These are phyloP conservation scores for Myanophis thanlyinensis DNA, from an alignment of 2,113 vertebrate species.

Conservation along the genomic window DNA sequence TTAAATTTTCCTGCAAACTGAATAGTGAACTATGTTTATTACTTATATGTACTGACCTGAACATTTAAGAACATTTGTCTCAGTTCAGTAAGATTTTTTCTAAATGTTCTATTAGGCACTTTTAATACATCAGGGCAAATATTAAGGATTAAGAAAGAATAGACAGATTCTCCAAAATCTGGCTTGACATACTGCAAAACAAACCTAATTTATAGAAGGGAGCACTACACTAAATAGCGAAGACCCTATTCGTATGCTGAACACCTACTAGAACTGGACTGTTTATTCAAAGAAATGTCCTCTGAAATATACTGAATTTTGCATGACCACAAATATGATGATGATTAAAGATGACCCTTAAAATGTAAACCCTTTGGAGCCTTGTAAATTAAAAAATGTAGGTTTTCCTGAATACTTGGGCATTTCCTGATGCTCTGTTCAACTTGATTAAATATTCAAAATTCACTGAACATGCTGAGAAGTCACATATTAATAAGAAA, in stretches of 20 bases:
- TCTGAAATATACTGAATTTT: background rate
- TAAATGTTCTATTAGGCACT: slow-evolving; percentile 16
- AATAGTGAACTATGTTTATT: background rate
- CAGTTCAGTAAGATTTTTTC: background rate
- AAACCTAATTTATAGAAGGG: slow-evolving; percentile 5
- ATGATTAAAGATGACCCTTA: background rate
- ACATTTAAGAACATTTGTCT: slow-evolving; percentile 13
- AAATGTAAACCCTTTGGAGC: background rate
- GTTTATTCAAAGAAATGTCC: background rate
- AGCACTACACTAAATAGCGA: slow-evolving; percentile 5
- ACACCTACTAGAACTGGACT: background rate
- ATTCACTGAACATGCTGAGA: background rate
- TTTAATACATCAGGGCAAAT: slow-evolving; percentile 4
- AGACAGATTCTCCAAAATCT: slow-evolving; percentile 12
- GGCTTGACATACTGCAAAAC: background rate
- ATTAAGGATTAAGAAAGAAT: slow-evolving; percentile 2
- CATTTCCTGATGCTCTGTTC: background rate
- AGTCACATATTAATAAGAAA: background rate
- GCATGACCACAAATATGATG: background rate
- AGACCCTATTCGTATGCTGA: slow-evolving; percentile 2
- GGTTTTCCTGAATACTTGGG: background rate
- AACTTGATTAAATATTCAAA: background rate
- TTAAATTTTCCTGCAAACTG: background rate
- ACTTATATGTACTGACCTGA: background rate
- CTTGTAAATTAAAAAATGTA: background rate